phyloP scores from a whole-genome alignment of 2,797 vertebrate species.

The Gephyroberyx darwinii region DNA sequence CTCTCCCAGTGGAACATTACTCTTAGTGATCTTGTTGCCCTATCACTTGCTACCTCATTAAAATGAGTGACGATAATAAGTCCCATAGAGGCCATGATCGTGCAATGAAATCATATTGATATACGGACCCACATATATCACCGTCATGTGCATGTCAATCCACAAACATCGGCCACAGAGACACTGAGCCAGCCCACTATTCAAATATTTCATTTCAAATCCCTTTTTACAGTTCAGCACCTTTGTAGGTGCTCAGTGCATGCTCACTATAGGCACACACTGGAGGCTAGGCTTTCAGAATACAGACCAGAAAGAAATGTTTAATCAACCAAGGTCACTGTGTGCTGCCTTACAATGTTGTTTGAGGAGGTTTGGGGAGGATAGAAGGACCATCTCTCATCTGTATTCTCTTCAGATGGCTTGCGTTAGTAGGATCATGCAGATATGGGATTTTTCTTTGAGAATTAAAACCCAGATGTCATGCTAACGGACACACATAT shows the following conservation, averaged over 20 bases:
- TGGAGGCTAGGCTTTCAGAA: slow-evolving; percentile 57
- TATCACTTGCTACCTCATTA: slow-evolving; percentile 80
- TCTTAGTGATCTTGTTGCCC: slow-evolving; percentile 72
- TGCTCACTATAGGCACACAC: slow-evolving; percentile 37
- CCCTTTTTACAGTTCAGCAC: slow-evolving; percentile 58
- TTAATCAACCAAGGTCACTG: slow-evolving; percentile 78
- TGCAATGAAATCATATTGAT: slow-evolving; percentile 76
- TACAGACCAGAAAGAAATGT: slow-evolving; percentile 65
- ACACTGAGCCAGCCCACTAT: slow-evolving; percentile 33
- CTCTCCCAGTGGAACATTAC: slow-evolving; percentile 62
- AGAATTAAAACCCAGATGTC: slow-evolving; percentile 80
- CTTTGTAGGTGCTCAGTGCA: slow-evolving; percentile 53
- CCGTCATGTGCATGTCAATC: slow-evolving; percentile 50
- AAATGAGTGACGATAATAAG: slow-evolving; percentile 79
- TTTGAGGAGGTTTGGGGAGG: slow-evolving; percentile 63
- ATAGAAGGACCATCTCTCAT: slow-evolving; percentile 70
- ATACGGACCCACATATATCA: slow-evolving; percentile 47
- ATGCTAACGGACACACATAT: slow-evolving; percentile 71
- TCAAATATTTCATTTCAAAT: slow-evolving; percentile 67
- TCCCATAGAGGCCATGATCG: slow-evolving; percentile 66
- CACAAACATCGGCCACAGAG: slow-evolving; percentile 44
- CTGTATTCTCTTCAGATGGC: slow-evolving; percentile 80
- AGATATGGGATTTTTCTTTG: slow-evolving; percentile 70
- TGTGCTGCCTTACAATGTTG: slow-evolving; percentile 65
- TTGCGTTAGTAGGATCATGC: slow-evolving; percentile 75